These are phyloP conservation scores for Desmophyllum pertusum DNA, from an alignment of 92 coral and sea anemone genomes.

Conservation along the genomic window DNA sequence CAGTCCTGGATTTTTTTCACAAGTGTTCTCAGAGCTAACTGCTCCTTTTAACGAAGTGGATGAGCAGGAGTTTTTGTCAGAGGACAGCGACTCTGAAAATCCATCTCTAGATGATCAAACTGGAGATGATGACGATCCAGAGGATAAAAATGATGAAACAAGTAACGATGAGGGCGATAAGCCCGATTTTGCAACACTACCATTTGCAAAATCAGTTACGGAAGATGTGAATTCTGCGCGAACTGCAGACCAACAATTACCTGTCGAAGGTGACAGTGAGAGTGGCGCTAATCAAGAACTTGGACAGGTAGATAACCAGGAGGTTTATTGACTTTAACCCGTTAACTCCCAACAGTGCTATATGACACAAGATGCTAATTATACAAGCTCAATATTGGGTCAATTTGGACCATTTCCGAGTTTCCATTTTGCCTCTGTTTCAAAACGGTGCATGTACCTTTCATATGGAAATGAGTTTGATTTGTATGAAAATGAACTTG, in stretches of 20 bases:
- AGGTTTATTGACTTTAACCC: no score
- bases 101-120: neutral
- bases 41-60: conserved; percentile 24
- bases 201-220: neutral
- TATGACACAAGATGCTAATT: no score
- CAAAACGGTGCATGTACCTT: no score
- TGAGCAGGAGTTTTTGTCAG: conserved; percentile 17
- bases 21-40: neutral
- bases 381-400: no score
- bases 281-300: no score
- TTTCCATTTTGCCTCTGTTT: no score
- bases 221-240: conserved; percentile 12
- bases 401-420: no score
- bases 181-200: neutral
- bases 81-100: conserved; percentile 10
- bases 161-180: neutral
- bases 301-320: no score
- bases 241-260: neutral
- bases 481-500: no score
- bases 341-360: no score
- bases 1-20: conserved; percentile 31
- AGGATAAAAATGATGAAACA: neutral
- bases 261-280: no score
- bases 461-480: no score
- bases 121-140: neutral